These are phyloP conservation scores for Zootoca vivipara DNA, from an alignment of 2,113 vertebrate genomes.

Conservation along the genomic window DNA sequence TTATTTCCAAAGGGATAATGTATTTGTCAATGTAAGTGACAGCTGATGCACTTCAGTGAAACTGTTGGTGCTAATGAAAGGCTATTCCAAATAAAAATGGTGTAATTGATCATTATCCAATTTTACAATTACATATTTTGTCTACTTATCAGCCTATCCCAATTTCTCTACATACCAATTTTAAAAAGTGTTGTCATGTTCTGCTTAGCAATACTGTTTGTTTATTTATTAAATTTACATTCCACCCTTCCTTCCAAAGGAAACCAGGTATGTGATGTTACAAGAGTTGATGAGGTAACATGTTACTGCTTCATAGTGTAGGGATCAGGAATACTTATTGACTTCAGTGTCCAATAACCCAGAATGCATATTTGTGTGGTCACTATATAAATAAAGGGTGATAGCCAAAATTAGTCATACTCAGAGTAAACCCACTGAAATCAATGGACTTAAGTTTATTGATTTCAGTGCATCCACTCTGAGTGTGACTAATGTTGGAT, in stretches of 20 bases:
- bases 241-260: not conserved
- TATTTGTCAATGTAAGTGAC: slow-evolving; percentile 32
- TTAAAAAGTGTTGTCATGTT: slow-evolving; percentile 5
- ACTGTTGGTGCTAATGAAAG: slow-evolving; percentile 31
- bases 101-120: slow-evolving; percentile 26
- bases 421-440: too few species aligned
- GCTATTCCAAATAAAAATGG: slow-evolving; percentile 17
- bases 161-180: not conserved
- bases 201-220: slow-evolving; percentile 19
- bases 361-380: accelerated
- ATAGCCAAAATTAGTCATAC: too few species aligned
- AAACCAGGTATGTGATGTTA: not conserved
- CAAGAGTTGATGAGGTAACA: slow-evolving; percentile 4
- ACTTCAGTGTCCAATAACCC: slow-evolving; percentile 6
- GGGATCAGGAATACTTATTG: slow-evolving; percentile 2
- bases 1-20: slow-evolving; percentile 6
- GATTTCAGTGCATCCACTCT: too few species aligned
- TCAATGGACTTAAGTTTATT: too few species aligned
- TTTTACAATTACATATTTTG: not conserved
- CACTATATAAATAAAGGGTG: not conserved
- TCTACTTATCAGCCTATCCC: not conserved
- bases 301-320: not conserved
- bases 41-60: slow-evolving; percentile 47
- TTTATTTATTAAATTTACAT: too few species aligned
- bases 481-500: too few species aligned